These are phyloP conservation scores for Zoanthus sansibaricus DNA, from an alignment of 92 coral and sea anemone species.

Conservation along the genomic window DNA sequence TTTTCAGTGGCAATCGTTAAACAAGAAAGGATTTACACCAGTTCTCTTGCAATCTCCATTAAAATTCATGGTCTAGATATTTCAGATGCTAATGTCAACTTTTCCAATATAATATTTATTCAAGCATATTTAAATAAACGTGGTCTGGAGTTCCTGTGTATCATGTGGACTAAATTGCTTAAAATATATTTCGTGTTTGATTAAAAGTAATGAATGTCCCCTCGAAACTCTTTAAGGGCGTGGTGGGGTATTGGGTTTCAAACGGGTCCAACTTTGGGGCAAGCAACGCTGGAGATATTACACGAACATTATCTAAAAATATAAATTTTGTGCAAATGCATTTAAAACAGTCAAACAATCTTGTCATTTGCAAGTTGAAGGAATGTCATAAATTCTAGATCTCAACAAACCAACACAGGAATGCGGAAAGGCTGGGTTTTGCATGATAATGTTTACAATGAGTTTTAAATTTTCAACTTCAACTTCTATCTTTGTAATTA, in stretches of 20 bases:
- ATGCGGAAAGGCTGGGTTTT: not conserved
- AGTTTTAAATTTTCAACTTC: not conserved
- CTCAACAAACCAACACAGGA: not conserved
- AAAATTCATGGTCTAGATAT: not conserved
- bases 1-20: too few species aligned
- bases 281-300: not conserved
- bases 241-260: slow-evolving; percentile 5
- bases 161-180: not conserved
- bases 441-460: not conserved
- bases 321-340: not conserved
- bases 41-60: too few species aligned
- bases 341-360: not conserved
- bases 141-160: not conserved
- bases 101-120: not conserved
- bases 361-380: not conserved
- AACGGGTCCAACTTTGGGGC: not conserved
- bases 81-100: not conserved
- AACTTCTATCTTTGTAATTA: too few species aligned
- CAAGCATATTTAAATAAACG: not conserved
- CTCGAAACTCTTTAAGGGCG: not conserved
- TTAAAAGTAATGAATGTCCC: not conserved
- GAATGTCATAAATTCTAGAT: not conserved
- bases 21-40: too few species aligned
- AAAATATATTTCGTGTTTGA: not conserved
- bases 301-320: not conserved